These are phyloP conservation scores for Bombus difficillimus DNA, from an alignment of 1,140 invertebrate species.

Conservation along the genomic window DNA sequence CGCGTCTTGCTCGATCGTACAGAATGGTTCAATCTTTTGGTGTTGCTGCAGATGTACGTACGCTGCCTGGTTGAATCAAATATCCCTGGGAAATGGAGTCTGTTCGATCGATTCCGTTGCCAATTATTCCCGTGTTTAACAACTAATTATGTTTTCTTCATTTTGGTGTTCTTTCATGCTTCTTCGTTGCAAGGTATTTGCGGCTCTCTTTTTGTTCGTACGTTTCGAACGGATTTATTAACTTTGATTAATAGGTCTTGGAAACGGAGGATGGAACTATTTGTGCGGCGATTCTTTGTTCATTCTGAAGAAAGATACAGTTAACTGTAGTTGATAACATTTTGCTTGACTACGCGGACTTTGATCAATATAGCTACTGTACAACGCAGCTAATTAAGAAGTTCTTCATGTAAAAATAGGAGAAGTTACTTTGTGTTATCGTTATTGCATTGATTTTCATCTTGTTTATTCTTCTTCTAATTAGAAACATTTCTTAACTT, in stretches of 20 bases:
- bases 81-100: background rate
- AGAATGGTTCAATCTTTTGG: slow-evolving; percentile 45
- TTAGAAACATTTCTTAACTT: no score
- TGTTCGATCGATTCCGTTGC: slow-evolving; percentile 19
- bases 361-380: background rate
- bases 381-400: no score
- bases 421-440: no score
- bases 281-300: background rate
- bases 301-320: background rate
- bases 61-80: background rate
- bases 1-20: slow-evolving; percentile 43
- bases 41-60: slow-evolving; percentile 2
- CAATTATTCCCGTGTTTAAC: slow-evolving; percentile 12
- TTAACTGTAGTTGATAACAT: background rate
- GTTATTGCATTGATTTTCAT: no score
- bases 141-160: background rate
- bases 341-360: background rate
- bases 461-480: no score
- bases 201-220: background rate
- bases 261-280: no score
- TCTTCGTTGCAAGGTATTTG: background rate
- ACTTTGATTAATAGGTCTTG: no score
- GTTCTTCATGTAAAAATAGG: no score
- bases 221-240: no score
- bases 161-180: no score